Percentiles rank a stretch among this genome's conserved stretches.
phyloP scores from a whole-genome alignment of 2,888 invertebrate genomes.

The Teleiodes luculella region DNA sequence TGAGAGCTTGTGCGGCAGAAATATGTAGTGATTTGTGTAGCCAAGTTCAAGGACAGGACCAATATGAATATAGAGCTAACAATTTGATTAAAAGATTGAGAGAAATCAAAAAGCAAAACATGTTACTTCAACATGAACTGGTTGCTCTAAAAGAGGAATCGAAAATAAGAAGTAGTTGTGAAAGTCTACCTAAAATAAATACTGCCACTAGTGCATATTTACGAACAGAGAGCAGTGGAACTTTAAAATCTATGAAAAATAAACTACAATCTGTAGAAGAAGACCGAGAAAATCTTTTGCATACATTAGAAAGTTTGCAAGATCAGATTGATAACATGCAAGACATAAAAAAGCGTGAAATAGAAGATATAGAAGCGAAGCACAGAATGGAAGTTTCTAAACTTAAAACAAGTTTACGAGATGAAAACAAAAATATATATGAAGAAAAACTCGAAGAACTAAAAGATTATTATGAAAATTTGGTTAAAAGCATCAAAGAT shows the following conservation, averaged over 20 bases:
- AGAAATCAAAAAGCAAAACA: constrained; percentile 63
- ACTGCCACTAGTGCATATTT: constrained; percentile 33
- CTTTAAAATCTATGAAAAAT: constrained; percentile 44
- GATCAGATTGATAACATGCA: constrained; percentile 46
- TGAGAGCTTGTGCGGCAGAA: constrained; percentile 20
- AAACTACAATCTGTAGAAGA: constrained; percentile 52
- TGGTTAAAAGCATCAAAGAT: constrained; percentile 39
- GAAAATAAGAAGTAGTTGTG: constrained; percentile 24
- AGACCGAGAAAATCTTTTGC: constrained; percentile 44
- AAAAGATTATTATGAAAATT: constrained; percentile 42
- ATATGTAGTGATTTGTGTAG: constrained; percentile 12
- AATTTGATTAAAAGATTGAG: constrained; percentile 58
- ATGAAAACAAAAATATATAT: constrained; percentile 42
- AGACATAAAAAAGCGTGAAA: constrained; percentile 49
- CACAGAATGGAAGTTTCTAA: constrained; percentile 52
- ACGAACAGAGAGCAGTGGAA: constrained; percentile 38
- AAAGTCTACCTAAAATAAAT: constrained; percentile 37
- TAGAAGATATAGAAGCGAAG: constrained; percentile 50
- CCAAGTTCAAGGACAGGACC: constrained; percentile 21
- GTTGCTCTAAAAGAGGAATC: constrained; percentile 43
- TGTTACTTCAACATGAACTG: constrained; percentile 50
- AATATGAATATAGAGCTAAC: constrained; percentile 49
- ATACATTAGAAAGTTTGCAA: constrained; percentile 45
- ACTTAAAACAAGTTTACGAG: constrained; percentile 39
- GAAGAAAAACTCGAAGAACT: constrained; percentile 51